Evolutionary conservation across 2,888 invertebrate species (phyloP), one percentile per base, ranked within the genome.

Genomic region (Meliscaeva auricollis): DNA sequence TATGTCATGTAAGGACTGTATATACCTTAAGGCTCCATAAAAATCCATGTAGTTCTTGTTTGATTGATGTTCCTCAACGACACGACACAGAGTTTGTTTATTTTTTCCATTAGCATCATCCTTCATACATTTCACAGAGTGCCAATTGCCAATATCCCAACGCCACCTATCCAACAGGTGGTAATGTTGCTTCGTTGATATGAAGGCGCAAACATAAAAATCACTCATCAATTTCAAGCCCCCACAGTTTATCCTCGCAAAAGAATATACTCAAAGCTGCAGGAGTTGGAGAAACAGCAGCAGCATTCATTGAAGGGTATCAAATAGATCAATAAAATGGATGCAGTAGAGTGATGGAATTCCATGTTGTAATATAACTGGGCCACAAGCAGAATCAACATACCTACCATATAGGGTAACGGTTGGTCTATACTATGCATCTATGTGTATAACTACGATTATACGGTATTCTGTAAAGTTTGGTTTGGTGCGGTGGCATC

Each of bases 311-410:
- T 20, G 54, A 48, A 41, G 48, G 48, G 17, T 50, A 60, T 56
- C 77, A 74, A 69, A 78, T 60, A 73, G 82, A 77, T 82, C 82
- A 82, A 77, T 77, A 72, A 78, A 83, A 68, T 52, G 60, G 54
- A 73, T 52, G 78, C 72, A 77, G 20, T 48, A 35, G 20, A 58
- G 50, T 58, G 58, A 58, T 58, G 66, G 15, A 64, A 46, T 30
- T 17, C 32, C 54, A 48, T 44, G 44, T 41, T 44, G 58, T 50
- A 56, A 13, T 44, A 30, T 7, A 7, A 50, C 15, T 58, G 11
- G 13, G 30, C 44, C 17, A 30, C 2, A 30, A 60, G 54, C 56
- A 75, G 48, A 69, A 75, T 64, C 60, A 80, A 80, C 68, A 73
- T 26, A 50, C 30, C 7, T n/a, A n/a, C 38, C 2, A 38, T 38